Evolutionary conservation across 2,113 vertebrate species (phyloP).

Genomic region (Coptodon bakossiorum): DNA sequence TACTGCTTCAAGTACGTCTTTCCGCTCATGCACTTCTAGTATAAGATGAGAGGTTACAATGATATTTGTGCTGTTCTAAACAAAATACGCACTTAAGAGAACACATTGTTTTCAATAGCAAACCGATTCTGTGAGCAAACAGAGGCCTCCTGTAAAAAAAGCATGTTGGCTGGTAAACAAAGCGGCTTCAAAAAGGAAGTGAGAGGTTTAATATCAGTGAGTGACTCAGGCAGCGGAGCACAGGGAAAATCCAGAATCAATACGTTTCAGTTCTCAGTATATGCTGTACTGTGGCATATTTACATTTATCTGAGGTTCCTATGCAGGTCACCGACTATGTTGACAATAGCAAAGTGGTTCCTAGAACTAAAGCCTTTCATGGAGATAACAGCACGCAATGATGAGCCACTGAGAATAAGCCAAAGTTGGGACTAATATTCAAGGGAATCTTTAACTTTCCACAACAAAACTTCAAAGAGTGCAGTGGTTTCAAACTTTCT

Average conservation of each 20-base stretch:
- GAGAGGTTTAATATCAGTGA: constrained; percentile 76
- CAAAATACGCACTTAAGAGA: neutral
- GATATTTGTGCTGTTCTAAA: neutral
- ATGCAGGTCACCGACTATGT: neutral
- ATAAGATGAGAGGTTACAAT: neutral
- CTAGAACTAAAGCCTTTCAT: neutral
- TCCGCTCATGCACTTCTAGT: neutral
- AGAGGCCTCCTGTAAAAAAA: constrained; percentile 77
- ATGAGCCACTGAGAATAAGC: neutral
- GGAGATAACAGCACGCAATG: neutral
- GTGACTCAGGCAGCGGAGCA: constrained; percentile 16
- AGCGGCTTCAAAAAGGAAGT: constrained; percentile 88
- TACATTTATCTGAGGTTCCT: constrained; percentile 15
- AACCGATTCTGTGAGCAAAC: neutral
- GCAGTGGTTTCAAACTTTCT: neutral
- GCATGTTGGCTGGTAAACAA: constrained; percentile 80
- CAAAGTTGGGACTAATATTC: neutral
- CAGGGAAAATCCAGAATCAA: constrained; percentile 45
- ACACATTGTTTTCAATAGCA: constrained; percentile 11
- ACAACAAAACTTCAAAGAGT: neutral
- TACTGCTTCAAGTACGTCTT: neutral
- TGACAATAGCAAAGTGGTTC: neutral
- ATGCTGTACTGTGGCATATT: neutral
- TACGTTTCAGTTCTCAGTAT: constrained; percentile 6
- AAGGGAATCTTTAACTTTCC: neutral